Conservation (phyloP, 37 sponge, comb jelly and placozoan genomes). For the Bolinopsis microptera region DNA sequence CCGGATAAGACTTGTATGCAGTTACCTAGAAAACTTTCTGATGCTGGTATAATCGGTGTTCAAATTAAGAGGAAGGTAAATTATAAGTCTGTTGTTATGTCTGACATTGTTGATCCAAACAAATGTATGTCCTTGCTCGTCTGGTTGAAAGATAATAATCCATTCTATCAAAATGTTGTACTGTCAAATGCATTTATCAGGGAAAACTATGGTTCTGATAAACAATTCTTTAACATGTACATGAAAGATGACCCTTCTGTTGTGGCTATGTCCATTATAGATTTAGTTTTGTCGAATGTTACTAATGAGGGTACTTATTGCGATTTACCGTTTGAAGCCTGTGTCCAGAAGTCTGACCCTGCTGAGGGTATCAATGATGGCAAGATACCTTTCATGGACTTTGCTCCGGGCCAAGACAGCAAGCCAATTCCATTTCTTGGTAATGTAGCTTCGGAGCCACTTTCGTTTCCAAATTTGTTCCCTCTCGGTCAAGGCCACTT, state of each 20-base stretch:
- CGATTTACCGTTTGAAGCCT: neutral
- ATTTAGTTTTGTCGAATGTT: neutral
- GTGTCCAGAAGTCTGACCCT: neutral
- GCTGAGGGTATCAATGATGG: neutral
- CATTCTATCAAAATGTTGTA: neutral
- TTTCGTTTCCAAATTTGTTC: neutral
- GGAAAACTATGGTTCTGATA: neutral
- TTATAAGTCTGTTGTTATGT: neutral
- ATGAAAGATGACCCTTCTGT: neutral
- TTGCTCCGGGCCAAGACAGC: neutral
- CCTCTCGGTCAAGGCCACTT: neutral
- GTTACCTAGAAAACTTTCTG: neutral
- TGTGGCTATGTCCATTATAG: neutral
- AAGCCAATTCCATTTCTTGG: neutral
- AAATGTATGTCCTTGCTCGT: neutral
- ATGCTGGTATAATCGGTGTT: neutral
- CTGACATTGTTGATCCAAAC: neutral
- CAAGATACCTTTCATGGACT: slow-evolving; percentile 10
- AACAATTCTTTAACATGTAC: neutral
- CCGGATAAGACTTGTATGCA: neutral
- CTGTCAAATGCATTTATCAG: neutral
- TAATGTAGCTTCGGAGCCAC: neutral
- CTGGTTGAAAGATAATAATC: neutral
- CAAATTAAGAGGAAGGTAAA: neutral
- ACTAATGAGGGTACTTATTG: neutral